Evolutionary conservation across 2,888 invertebrate species (phyloP), one percentile per base, ranked within the genome.

Genomic region (Cephus spinipes): DNA sequence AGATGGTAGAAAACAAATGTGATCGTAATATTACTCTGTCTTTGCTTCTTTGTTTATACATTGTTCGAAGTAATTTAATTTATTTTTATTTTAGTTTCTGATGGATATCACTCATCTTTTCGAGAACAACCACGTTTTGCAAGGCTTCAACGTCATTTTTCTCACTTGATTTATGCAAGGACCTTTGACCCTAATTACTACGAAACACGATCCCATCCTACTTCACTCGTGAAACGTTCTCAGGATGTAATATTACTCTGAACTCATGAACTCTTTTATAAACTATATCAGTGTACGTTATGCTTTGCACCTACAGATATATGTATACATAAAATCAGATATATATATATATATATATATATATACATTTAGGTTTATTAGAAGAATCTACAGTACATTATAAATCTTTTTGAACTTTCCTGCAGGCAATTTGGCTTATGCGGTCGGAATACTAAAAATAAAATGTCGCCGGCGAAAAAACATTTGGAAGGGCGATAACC

Each of bases 401-500:
- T 55, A 23, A 23, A 55, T 55, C 55, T 55, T 23, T 55, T 23
- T 23, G 55, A 23, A 23, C 6, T 55, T 55, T 9, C 55, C 55
- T 55, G 55, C 9, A 15, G 55, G 15, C 15, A 55, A 23, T 55
- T 55, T 23, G 32, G 71, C 31, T 71, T 71, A 9, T 11, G 71
- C 71, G 71, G 15, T 33, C 71, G 55, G 31, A 71, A 32, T 71
- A 71, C 71, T 71, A 30, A 71, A 71, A 71, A 71, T 71, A 71
- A 71, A 71, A 23, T 71, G 31, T 71, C 31, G 71, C 15, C 12
- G 71, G 32, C 6, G 15, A 12, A 71, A 15, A 33, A 71, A 33
- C 71, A 33, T 71, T 71, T 23, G 71, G 71, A 55, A 71, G 71
- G 71, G 71, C 71, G 71, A 71, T 71, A 31, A 71, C 71, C 71